Conservation (phyloP, 53 echinoderm and acorn worm genomes). For the Actinopyga echinites region DNA sequence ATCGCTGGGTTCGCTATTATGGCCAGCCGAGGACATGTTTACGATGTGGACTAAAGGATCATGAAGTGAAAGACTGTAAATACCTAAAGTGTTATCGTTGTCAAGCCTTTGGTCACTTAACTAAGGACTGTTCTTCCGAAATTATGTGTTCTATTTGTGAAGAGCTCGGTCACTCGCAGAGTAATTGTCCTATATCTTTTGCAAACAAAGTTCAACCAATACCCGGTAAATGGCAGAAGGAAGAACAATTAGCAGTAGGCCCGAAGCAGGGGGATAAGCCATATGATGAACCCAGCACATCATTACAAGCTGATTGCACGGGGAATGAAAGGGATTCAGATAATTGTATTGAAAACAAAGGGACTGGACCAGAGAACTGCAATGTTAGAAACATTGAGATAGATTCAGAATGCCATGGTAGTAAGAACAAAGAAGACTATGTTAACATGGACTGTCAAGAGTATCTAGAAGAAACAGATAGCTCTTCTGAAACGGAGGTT, state of each 20-base stretch:
- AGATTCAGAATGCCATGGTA: neutral
- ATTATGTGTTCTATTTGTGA: neutral
- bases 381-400: neutral
- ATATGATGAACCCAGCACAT: neutral
- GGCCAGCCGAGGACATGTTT: constrained; percentile 30
- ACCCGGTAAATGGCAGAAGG: neutral
- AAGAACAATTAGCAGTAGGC: neutral
- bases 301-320: neutral
- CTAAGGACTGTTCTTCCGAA: neutral
- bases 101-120: neutral
- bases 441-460: neutral
- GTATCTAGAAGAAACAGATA: neutral
- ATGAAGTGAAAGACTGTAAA: constrained; percentile 26
- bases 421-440: neutral
- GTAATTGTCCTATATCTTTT: constrained; percentile 1
- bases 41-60: constrained; percentile 12
- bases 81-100: neutral
- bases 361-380: neutral
- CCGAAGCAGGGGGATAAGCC: neutral
- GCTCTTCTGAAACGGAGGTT: no score
- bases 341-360: neutral
- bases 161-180: neutral
- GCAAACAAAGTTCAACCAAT: neutral
- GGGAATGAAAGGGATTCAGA: neutral
- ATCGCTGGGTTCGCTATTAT: constrained; percentile 24